Evolutionary conservation across 2,888 invertebrate species (phyloP).

Genomic region (Tubiluchus corallicola): DNA sequence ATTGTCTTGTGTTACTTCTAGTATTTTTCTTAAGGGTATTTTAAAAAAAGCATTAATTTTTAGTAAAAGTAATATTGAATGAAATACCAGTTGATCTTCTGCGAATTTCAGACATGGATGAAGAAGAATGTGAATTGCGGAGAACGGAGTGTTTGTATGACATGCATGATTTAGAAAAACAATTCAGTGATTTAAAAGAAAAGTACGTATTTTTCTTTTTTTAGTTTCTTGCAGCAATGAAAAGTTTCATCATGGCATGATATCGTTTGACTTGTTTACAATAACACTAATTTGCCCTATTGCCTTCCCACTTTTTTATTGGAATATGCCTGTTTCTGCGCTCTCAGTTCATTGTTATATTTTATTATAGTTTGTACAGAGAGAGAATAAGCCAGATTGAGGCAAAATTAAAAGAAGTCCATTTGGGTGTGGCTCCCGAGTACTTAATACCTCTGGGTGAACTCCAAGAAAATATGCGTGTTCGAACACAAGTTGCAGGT

Average conservation of each 20-base stretch:
- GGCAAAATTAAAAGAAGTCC: conserved; percentile 62
- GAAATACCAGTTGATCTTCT: conserved; percentile 28
- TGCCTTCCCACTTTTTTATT: neutral
- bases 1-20: too few relatives aligned
- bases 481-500: conserved; percentile 73
- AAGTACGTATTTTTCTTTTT: conserved; percentile 38
- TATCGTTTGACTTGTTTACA: neutral
- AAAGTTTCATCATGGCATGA: neutral
- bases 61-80: conserved; percentile 1
- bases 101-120: conserved; percentile 59
- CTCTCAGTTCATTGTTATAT: conserved; percentile 6
- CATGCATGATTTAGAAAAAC: conserved; percentile 66
- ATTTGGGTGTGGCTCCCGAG: conserved; percentile 64
- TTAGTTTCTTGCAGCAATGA: too few relatives aligned
- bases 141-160: conserved; percentile 66
- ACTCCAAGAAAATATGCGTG: conserved; percentile 66
- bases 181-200: conserved; percentile 66
- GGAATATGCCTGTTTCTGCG: conserved; percentile 8
- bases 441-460: conserved; percentile 68
- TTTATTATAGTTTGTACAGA: conserved; percentile 41
- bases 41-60: too few relatives aligned
- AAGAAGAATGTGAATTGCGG: conserved; percentile 66
- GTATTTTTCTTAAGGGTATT: too few relatives aligned
- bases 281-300: neutral
- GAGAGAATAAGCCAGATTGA: conserved; percentile 69